Evolutionary conservation across 2,113 vertebrate species (phyloP).

Genomic region (Brachirus orientalis): DNA sequence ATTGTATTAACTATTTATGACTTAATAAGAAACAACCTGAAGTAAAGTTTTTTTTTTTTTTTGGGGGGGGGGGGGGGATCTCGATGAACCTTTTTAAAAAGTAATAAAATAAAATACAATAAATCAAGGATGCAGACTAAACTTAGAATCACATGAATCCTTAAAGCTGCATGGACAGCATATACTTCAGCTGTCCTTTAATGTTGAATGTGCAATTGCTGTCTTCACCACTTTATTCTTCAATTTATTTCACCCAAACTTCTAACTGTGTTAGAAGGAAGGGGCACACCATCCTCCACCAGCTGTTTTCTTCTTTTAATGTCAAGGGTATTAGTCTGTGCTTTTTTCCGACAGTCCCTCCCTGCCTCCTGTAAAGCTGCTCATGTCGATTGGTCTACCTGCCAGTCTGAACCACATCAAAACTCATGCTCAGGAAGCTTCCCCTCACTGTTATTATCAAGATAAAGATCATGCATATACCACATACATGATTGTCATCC

Average conservation of each 20-base stretch:
- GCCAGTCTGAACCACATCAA: conserved; percentile 73
- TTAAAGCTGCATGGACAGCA: background rate
- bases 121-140: no score
- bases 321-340: conserved; percentile 28
- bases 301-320: conserved; percentile 48
- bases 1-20: no score
- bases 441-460: conserved; percentile 67
- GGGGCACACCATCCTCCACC: conserved; percentile 23
- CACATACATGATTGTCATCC: conserved; percentile 20
- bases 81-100: no score
- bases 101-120: background rate
- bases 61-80: no score
- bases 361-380: conserved; percentile 63
- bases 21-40: no score
- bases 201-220: conserved; percentile 8
- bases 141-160: background rate
- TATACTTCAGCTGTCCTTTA: conserved; percentile 1
- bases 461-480: conserved; percentile 36
- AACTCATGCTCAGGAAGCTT: conserved; percentile 65
- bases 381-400: conserved; percentile 56
- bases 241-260: conserved; percentile 23
- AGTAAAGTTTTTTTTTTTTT: no score
- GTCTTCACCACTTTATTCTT: conserved; percentile 8
- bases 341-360: conserved; percentile 57
- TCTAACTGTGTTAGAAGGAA: conserved; percentile 23